Percentiles rank a stretch among this genome's conserved stretches.
These are phyloP conservation scores for Tetranychus truncatus DNA, from an alignment of 2,888 invertebrate genomes.

Conservation along the genomic window DNA sequence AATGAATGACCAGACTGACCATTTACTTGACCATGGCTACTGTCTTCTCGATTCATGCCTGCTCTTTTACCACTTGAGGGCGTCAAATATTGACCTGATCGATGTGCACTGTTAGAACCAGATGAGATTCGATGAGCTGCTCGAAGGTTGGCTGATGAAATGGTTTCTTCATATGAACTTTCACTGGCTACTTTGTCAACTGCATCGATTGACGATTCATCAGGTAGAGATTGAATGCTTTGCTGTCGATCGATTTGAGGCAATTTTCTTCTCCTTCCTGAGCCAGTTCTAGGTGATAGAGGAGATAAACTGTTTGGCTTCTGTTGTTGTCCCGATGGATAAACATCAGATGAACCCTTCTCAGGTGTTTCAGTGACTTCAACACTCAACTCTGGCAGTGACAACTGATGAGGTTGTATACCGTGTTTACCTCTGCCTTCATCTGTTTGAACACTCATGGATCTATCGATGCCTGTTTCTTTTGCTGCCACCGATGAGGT, in stretches of 20 bases:
- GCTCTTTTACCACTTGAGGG: background rate
- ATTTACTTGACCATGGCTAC: background rate
- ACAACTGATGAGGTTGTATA: constrained; percentile 12
- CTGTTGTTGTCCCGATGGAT: background rate
- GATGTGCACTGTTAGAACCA: background rate
- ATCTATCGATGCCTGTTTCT: background rate
- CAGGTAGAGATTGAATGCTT: constrained; percentile 14
- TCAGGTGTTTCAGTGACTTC: background rate
- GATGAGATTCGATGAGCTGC: background rate
- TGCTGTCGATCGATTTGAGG: constrained; percentile 13
- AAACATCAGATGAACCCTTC: background rate
- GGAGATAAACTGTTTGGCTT: background rate
- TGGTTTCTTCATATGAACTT: constrained; percentile 9
- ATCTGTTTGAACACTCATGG: constrained; percentile 12
- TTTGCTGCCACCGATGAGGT: background rate
- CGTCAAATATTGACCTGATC: background rate
- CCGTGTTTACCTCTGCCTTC: background rate
- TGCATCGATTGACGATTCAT: background rate
- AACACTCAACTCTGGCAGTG: constrained; percentile 14
- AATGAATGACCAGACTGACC: constrained; percentile 9
- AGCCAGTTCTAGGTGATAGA: background rate
- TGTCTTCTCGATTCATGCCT: constrained; percentile 5
- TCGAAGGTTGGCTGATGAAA: background rate
- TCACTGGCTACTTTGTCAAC: background rate
- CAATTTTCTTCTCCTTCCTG: constrained; percentile 13